phyloP scores from a whole-genome alignment of 2,888 invertebrate species.

The Synanthedon andrenaeformis region DNA sequence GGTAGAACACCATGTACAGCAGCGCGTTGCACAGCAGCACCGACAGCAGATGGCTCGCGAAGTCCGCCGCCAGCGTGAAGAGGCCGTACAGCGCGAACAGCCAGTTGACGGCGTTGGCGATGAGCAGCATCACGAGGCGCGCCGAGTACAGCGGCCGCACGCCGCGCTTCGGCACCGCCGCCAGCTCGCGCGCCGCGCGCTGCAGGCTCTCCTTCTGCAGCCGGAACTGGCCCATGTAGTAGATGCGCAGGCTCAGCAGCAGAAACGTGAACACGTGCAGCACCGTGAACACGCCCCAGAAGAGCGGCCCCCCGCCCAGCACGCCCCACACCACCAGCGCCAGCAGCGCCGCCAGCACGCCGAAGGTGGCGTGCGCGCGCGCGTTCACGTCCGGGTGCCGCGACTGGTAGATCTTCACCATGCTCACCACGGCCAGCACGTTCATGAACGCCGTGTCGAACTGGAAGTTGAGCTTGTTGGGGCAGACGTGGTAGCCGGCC shows the following conservation, averaged over 20 bases:
- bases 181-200: slow-evolving; percentile 38
- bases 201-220: slow-evolving; percentile 52
- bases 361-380: slow-evolving; percentile 83
- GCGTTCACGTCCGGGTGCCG: slow-evolving; percentile 93
- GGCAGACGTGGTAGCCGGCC: slow-evolving; percentile 91
- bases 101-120: slow-evolving; percentile 78
- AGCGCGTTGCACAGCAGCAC: slow-evolving; percentile 87
- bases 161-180: slow-evolving; percentile 14
- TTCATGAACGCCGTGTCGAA: slow-evolving; percentile 96
- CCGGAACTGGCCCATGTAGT: slow-evolving; percentile 83
- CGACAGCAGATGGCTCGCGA: slow-evolving; percentile 83
- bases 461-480: slow-evolving; percentile 89
- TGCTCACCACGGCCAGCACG: slow-evolving; percentile 86
- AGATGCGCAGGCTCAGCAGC: slow-evolving; percentile 77
- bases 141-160: slow-evolving; percentile 52
- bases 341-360: slow-evolving; percentile 81
- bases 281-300: slow-evolving; percentile 82
- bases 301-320: slow-evolving; percentile 73
- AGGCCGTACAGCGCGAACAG: slow-evolving; percentile 76
- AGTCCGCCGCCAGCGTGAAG: slow-evolving; percentile 74
- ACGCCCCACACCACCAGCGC: slow-evolving; percentile 79
- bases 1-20: slow-evolving; percentile 85
- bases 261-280: slow-evolving; percentile 78
- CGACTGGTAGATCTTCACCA: slow-evolving; percentile 90
- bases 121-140: slow-evolving; percentile 69